Evolutionary conservation across 2,797 vertebrate species (phyloP), one percentile per base, ranked within the genome.

Genomic region (Parambassis ranga): DNA sequence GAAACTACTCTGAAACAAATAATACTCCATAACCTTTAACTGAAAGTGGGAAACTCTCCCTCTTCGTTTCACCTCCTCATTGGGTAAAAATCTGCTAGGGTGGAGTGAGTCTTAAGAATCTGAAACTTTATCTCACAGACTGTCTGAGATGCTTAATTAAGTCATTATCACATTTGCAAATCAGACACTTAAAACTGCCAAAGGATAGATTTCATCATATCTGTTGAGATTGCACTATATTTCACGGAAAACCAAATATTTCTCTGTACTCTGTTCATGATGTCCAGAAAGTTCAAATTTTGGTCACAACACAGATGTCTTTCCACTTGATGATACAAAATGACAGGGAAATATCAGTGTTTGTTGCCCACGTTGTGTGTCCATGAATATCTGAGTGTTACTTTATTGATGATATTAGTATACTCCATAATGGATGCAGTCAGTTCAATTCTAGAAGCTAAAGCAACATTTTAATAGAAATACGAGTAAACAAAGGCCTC

Each of bases 1-100:
- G 82, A 84, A 89, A 86, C 83, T 72, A 74, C 85, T 89, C 70
- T 77, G 77, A 85, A 79, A 88, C 75, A 70, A 77, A 85, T 59
- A 81, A 73, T 74, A 62, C 75, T 68, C 63, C 62, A 47, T 77
- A 82, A 83, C 78, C 81, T 86, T 81, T 77, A 67, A 38, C 46
- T 43, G 71, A 56, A 68, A 46, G 50, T n/a, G 50, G 46, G 60
- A 68, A 57, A 73, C 53, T 52, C 47, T 42, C 79, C 32, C 64
- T 48, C n/a, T n/a, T n/a, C n/a, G n/a, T n/a, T n/a, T n/a, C n/a
- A n/a, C n/a, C n/a, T n/a, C n/a, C n/a, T n/a, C n/a, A n/a, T n/a
- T 32, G 58, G 61, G 72, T 58, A 68, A 47, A 49, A 20, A 51
- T 41, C 50, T 28, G 49, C 43, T 18, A 10, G 49, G 46, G 23